Percentiles rank a stretch among this genome's conserved stretches.
Conservation (phyloP, 1,140 invertebrate species). For the Hylaeus volcanicus region DNA sequence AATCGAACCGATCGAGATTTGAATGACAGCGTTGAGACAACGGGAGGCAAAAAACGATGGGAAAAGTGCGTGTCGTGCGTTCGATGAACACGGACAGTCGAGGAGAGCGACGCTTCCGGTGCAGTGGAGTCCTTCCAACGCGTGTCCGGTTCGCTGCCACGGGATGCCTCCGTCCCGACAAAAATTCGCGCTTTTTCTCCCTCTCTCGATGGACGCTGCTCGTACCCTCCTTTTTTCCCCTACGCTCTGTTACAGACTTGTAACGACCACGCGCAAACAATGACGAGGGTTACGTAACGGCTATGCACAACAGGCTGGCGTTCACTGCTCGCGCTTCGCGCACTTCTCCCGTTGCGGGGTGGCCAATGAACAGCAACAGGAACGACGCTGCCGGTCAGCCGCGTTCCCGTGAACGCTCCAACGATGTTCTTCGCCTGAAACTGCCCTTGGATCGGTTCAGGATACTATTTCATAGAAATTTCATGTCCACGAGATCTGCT, state of each 20-base stretch:
- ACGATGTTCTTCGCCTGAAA: slow-evolving; percentile 66
- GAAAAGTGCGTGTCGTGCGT: slow-evolving; percentile 24
- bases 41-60: slow-evolving; percentile 9
- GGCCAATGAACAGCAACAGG: slow-evolving; percentile 59
- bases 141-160: slow-evolving; percentile 49
- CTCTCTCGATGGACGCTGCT: slow-evolving; percentile 32
- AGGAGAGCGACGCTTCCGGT: slow-evolving; percentile 50
- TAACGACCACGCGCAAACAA: slow-evolving; percentile 67
- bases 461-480: too few species aligned
- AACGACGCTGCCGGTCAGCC: slow-evolving; percentile 46
- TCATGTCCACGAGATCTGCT: too few species aligned
- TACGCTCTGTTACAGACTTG: slow-evolving; percentile 46
- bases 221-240: slow-evolving; percentile 55
- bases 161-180: slow-evolving; percentile 45
- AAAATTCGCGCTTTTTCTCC: slow-evolving; percentile 55
- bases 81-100: slow-evolving; percentile 16
- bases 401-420: slow-evolving; percentile 51
- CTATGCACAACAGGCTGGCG: slow-evolving; percentile 55
- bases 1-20: slow-evolving; percentile 22
- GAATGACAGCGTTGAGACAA: neutral
- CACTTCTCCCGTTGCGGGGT: slow-evolving; percentile 52
- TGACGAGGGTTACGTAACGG: slow-evolving; percentile 64
- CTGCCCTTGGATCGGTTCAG: slow-evolving; percentile 18
- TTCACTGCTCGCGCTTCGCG: slow-evolving; percentile 42
- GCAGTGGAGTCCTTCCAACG: slow-evolving; percentile 53